phyloP scores from a whole-genome alignment of 2,888 invertebrate genomes.

The Drosophila sordidula region DNA sequence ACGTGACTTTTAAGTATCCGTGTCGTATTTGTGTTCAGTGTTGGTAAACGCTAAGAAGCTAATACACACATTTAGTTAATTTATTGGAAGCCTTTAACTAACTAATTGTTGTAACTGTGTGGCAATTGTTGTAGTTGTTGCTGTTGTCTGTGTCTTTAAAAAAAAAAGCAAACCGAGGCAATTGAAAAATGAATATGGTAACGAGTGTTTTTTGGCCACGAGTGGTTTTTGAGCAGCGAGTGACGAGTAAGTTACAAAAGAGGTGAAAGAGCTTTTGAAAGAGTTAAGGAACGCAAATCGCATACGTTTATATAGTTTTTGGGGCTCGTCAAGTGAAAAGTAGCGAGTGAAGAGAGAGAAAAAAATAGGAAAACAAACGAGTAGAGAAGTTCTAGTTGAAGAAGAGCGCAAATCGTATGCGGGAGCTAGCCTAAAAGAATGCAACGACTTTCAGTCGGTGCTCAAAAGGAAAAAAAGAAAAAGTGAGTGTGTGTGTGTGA shows the following conservation, averaged over 20 bases:
- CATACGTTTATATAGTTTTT: conserved; percentile 2
- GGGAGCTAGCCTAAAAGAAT: conserved; percentile 26
- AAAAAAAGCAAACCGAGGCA: conserved; percentile 21
- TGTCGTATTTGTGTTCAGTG: conserved; percentile 34
- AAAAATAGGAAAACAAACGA: conserved; percentile 22
- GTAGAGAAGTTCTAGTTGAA: conserved; percentile 1
- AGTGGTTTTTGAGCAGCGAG: conserved; percentile 5
- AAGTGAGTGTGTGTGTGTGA: conserved; percentile 2
- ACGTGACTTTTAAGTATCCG: conserved; percentile 4
- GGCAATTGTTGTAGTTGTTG: conserved; percentile 40
- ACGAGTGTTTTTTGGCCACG: conserved; percentile 8
- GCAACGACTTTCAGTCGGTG: conserved; percentile 40
- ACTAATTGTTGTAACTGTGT: conserved; percentile 55
- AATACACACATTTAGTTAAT: conserved; percentile 80
- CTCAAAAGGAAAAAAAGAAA: conserved; percentile 10
- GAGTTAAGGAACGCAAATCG: conserved; percentile 8
- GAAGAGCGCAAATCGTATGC: conserved; percentile 14
- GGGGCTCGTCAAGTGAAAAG: conserved; percentile 14
- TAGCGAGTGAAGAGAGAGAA: conserved; percentile 23
- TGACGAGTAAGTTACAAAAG: conserved; percentile 10
- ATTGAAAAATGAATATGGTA: conserved; percentile 8
- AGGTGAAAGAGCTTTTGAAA: conserved; percentile 9
- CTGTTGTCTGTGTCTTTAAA: conserved; percentile 34
- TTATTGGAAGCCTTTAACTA: conserved; percentile 59
- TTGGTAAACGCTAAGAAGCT: conserved; percentile 74